Base-by-base conservation (phyloP, 1,140 invertebrate genomes). In the Plectrocnemia conspersa region DNA sequence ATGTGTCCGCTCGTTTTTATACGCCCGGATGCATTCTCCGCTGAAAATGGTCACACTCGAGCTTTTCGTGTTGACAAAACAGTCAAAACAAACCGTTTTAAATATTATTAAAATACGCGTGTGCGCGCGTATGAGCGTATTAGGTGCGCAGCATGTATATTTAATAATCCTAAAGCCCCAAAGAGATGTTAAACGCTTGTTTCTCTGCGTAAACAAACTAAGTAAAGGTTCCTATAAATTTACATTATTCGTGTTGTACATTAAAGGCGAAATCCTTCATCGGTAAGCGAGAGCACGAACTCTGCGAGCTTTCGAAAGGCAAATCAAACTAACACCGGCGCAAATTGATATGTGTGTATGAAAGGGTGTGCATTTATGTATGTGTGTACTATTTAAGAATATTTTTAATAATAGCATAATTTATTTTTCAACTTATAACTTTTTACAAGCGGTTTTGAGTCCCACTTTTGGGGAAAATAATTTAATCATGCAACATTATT, bases 221-320 rank as follows among this genome's bases (percentile, higher is more conserved):
- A 36, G 47, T n/a, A 50, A 38, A 35, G 47, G n/a, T n/a, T 50
- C 38, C 47, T 50, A 50, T 50, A 50, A 50, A 50, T 50, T 50
- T 50, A 50, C 47, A 50, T 50, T 50, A 50, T 38, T 50, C 47
- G 47, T 50, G 35, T 50, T 50, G 47, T 50, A 50, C 47, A 50
- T 50, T 50, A 50, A 35, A 50, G 32, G 35, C 33, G 47, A 50
- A 50, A 50, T 50, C 47, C 47, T 50, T 50, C 47, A 50, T 50
- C 38, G 47, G 47, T 50, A 50, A 35, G 47, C 47, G 33, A 50
- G 47, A 50, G 47, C 47, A 50, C 47, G 47, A 50, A 50, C 47
- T 50, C 19, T 36, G 32, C 47, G 25, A 50, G 40, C 47, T 35
- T 15, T 50, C 27, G 23, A 50, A 50, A 50, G 32, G 22, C 16